Evolutionary conservation across 2,888 invertebrate species (phyloP).

Genomic region (Melanostoma mellinum): DNA sequence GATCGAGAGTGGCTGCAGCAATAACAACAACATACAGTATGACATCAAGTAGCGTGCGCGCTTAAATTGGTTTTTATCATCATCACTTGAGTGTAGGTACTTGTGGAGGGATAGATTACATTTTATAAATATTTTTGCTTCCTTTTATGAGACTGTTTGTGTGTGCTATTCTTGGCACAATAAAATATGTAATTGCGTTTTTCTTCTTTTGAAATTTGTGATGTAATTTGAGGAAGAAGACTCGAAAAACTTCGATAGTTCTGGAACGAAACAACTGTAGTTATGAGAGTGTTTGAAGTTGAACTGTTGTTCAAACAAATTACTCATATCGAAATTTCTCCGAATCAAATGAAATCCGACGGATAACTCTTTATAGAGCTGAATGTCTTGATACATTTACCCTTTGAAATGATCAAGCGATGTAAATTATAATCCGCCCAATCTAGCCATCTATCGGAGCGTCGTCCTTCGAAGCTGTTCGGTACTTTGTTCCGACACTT

Average conservation of each 20-base stretch:
- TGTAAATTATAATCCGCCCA: too few relatives aligned
- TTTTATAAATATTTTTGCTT: slow-evolving; percentile 21
- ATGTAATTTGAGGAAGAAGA: not conserved
- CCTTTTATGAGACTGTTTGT: slow-evolving; percentile 25
- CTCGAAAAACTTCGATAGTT: not conserved
- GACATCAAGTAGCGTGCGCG: slow-evolving; percentile 41
- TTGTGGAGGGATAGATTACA: slow-evolving; percentile 28
- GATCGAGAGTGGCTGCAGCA: slow-evolving; percentile 38
- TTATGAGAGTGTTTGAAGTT: too few relatives aligned
- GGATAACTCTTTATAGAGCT: too few relatives aligned
- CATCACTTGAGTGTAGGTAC: slow-evolving; percentile 38
- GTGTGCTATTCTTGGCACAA: slow-evolving; percentile 25
- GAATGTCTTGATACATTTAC: too few relatives aligned
- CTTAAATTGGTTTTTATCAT: slow-evolving; percentile 53
- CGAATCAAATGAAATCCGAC: too few relatives aligned
- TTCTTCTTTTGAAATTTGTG: slow-evolving; percentile 8
- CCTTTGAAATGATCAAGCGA: too few relatives aligned
- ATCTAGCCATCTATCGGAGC: too few relatives aligned
- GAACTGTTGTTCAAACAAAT: too few relatives aligned
- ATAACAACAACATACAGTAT: slow-evolving; percentile 1
- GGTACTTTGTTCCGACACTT: too few relatives aligned
- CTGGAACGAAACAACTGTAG: too few relatives aligned
- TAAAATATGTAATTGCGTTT: slow-evolving; percentile 27
- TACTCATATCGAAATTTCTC: too few relatives aligned
- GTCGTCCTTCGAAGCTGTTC: too few relatives aligned